A percentile compares a stretch with the other conserved stretches of the same genome.
phyloP scores from a whole-genome alignment of 2,113 vertebrate genomes.

The Athene noctua region DNA sequence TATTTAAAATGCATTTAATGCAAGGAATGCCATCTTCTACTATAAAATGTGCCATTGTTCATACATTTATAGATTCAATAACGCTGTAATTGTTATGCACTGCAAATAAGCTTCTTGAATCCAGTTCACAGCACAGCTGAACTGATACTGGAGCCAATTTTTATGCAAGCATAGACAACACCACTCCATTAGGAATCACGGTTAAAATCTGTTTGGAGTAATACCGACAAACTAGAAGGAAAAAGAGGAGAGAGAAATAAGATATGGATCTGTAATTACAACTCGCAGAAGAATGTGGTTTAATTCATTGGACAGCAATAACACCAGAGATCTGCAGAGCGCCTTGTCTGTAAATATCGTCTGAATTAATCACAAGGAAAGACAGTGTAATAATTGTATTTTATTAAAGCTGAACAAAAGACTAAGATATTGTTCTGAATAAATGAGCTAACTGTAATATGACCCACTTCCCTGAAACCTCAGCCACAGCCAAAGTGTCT shows the following conservation, averaged over 20 bases:
- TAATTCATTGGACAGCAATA: conserved; percentile 4
- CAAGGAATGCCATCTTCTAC: not conserved
- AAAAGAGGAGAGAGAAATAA: not conserved
- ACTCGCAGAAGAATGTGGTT: not conserved
- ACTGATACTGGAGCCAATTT: not conserved
- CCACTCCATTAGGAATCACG: not conserved
- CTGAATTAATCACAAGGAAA: conserved; percentile 29
- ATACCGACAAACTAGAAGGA: not conserved
- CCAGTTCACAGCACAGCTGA: not conserved
- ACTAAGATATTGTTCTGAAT: not conserved
- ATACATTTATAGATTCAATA: not conserved
- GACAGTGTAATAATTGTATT: conserved; percentile 28
- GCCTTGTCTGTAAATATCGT: conserved; percentile 19
- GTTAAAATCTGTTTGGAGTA: not conserved
- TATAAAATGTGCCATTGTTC: not conserved
- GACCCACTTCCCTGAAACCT: not conserved
- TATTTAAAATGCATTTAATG: not conserved
- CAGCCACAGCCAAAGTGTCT: not conserved
- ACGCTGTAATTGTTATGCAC: not conserved
- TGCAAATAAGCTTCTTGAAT: conserved; percentile 1
- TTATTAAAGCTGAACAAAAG: conserved; percentile 42
- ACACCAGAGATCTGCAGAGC: not conserved
- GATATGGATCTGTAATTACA: conserved; percentile 54
- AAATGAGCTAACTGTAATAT: conserved; percentile 3
- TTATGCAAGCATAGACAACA: not conserved